These are phyloP conservation scores for Argentina silus DNA, from an alignment of 2,797 vertebrate genomes.

Conservation along the genomic window DNA sequence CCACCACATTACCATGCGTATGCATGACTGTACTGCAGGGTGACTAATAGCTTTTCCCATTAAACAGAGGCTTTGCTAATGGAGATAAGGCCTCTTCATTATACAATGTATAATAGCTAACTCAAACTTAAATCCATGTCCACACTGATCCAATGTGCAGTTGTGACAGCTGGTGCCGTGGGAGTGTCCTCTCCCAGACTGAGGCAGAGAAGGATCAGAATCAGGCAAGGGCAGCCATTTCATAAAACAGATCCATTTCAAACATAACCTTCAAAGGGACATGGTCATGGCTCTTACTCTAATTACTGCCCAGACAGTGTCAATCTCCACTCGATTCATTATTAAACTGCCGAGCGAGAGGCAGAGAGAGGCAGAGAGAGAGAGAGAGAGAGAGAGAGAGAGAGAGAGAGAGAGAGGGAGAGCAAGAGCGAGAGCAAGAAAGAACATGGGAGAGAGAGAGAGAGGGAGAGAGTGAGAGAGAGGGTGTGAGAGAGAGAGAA, in stretches of 20 bases:
- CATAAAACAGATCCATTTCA: slow-evolving; percentile 39
- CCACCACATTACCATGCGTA: background rate
- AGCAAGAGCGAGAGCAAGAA: background rate
- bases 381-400: background rate
- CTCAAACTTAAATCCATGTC: slow-evolving; percentile 26
- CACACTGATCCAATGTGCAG: background rate
- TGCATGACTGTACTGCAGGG: slow-evolving; percentile 16
- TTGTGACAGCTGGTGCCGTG: background rate
- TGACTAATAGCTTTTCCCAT: slow-evolving; percentile 34
- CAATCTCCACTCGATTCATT: slow-evolving; percentile 23
- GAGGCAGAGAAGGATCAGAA: background rate
- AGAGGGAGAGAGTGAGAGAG: background rate
- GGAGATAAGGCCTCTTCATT: slow-evolving; percentile 9
- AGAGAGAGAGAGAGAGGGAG: background rate
- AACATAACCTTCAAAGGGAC: slow-evolving; percentile 52
- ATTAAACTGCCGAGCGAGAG: background rate
- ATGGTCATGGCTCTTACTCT: slow-evolving; percentile 41
- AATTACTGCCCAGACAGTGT: slow-evolving; percentile 60
- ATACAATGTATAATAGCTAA: slow-evolving; percentile 16
- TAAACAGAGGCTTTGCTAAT: slow-evolving; percentile 12
- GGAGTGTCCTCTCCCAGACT: background rate
- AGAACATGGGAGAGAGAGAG: background rate
- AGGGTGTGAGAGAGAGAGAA: background rate
- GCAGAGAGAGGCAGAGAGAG: background rate
- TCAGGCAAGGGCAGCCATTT: background rate